Base-by-base conservation (phyloP, 2,113 vertebrate species). In the Leptobrachium ailaonicum region DNA sequence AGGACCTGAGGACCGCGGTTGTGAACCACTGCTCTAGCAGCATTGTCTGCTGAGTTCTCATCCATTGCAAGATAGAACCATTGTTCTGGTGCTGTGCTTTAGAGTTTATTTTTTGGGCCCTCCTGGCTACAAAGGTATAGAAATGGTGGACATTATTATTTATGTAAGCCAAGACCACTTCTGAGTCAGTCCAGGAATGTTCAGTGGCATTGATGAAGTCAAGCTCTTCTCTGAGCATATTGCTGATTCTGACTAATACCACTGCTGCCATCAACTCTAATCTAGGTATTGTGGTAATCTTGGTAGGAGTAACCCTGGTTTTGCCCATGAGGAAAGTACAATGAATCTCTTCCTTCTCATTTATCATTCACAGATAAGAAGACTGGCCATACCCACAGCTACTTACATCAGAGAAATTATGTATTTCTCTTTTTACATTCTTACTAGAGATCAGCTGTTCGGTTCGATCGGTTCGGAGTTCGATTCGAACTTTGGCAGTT, bases 71-170 rank as follows among this genome's bases (percentile, higher is more conserved):
- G 6, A 11, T 53, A 53, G 6, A 53, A 53, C 50, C 50, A 1
- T 53, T 53, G 50, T 53, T 53, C 11, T 5, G 50, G 50, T 53
- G 11, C 50, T 11, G 50, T 53, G 50, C 50, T 5, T 53, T 53
- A 11, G 50, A 5, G 50, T 32, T 32, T 53, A 7, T 66, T 40
- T 6, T 66, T 56, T 79, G 71, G 10, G 82, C 77, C 40, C 69
- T 41, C 42, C 82, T 83, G 64, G 70, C 80, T 14, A 82, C 83
- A 32, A 84, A 84, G 0, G 45, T 63, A 20, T 84, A 78, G 77
- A 83, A 83, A 14, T 75, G 79, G n/a, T 68, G 76, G 32, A 53
- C 50, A 10, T 84, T 67, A 41, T 83, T 84, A 44, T 82, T 82
- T 40, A 84, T 32, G 20, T 84, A 83, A 12, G 60, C 79, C 44